Evolutionary conservation across 2,113 vertebrate species (phyloP), one percentile per base, ranked within the genome.

Genomic region (Sphyrna mokarran): DNA sequence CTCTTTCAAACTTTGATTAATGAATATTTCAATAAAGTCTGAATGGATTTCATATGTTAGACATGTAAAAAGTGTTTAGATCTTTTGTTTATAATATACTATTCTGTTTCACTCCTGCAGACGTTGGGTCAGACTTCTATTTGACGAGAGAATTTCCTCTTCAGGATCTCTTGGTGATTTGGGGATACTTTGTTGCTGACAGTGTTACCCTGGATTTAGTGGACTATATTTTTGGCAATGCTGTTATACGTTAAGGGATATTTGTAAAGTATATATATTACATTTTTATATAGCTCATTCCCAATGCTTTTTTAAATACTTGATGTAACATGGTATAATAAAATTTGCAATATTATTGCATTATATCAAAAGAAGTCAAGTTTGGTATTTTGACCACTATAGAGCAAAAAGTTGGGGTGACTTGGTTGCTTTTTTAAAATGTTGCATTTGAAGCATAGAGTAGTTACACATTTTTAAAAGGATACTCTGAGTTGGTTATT

Each of bases 171-270:
- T 97, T 99, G 96, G 98, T 99, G 96, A 97, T 99, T 96, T 99
- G 99, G 99, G 99, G 99, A 99, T 61, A 99, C 99, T 78, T 97
- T 99, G 11, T 99, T 96, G 99, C 99, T 20, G 99, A 99, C 96
- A 98, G 99, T 97, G 98, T 98, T 96, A 98, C 98, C 96, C 97
- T 99, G 96, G 98, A 98, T 96, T 98, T 99, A 96, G 99, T 99
- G 63, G 99, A 99, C 97, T 99, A 99, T 96, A 96, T 99, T 97
- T 99, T 99, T 97, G 96, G 99, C 99, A 97, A 99, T 99, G 99
- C 97, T 99, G 96, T 98, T 99, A 18, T 99, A 99, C 97, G 99
- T 99, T 99, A 96, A 97, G 99, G 97, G 99, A 99, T 96, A 99
- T 99, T 96, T 96, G 99, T 99, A 97, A 97, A 97, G 98, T 98